Conservation (phyloP, 64 coral and sea anemone species). For the Stylophora pistillata region DNA sequence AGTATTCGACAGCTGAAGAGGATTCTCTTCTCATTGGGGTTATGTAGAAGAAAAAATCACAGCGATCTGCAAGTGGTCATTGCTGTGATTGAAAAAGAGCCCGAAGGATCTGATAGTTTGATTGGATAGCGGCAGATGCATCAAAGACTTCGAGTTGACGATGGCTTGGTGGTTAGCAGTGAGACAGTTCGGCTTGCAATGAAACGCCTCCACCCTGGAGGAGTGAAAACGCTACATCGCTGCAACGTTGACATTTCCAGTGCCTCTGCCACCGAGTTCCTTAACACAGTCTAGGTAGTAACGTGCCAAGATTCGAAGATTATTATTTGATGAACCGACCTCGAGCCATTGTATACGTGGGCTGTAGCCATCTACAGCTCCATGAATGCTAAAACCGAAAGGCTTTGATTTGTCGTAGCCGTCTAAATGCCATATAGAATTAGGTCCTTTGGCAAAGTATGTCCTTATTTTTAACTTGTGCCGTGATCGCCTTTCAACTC, state of each 20-base stretch:
- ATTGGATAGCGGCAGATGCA: slow-evolving; percentile 22
- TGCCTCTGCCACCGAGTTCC: not conserved
- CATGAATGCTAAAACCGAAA: not conserved
- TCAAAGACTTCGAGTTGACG: slow-evolving; percentile 12
- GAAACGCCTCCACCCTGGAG: slow-evolving; percentile 17
- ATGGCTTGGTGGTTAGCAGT: slow-evolving; percentile 17
- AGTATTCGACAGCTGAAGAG: slow-evolving; percentile 13
- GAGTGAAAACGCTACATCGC: slow-evolving; percentile 38
- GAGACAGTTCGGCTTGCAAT: too few species aligned
- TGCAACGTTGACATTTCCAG: slow-evolving; percentile 55
- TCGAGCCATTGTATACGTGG: not conserved
- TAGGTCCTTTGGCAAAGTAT: slow-evolving; percentile 14
- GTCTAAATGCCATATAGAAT: slow-evolving; percentile 19
- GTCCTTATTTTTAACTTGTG: slow-evolving; percentile 13
- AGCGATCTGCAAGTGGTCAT: not conserved
- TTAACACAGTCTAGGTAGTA: not conserved
- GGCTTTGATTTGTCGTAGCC: slow-evolving; percentile 8
- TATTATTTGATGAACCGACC: not conserved
- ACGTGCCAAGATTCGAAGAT: not conserved
- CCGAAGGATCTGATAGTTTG: not conserved
- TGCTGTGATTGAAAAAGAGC: not conserved
- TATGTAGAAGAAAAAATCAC: slow-evolving; percentile 8
- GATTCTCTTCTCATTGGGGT: slow-evolving; percentile 5
- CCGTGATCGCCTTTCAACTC: slow-evolving; percentile 15
- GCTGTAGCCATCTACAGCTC: not conserved